Evolutionary conservation across 2,888 invertebrate genomes (phyloP), one percentile per base, ranked within the genome.

Genomic region (Nomada flava): DNA sequence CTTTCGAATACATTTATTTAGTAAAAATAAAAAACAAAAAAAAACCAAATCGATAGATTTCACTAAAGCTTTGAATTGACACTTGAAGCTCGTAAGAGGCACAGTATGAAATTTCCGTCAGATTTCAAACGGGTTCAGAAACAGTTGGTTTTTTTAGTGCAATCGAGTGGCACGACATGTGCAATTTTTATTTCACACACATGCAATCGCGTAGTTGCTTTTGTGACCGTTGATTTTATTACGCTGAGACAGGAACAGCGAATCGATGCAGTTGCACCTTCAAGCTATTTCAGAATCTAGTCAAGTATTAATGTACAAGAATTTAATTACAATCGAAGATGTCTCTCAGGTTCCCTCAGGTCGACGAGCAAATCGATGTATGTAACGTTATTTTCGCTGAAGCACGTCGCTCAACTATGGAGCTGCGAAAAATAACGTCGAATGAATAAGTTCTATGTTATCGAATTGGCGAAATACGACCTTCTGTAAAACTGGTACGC

Each of bases 261-360:
- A 44, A 68, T 55, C 50, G 44, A 44, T 44, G 42, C 5, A 11
- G 11, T 10, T 18, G 55, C 29, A 20, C 29, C 36, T 70, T n/a
- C 20, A 23, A 11, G 23, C 15, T 70, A 36, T 70, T 70, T 52
- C 50, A 52, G 23, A 50, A 47, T 36, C 0, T 18, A 60, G 18
- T 60, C 70, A 70, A 60, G 20, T 60, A 60, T 70, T 36, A 70
- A 52, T 60, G 50, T 5, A 5, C 60, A 15, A 47, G 50, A 36
- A 68, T 57, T 57, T 42, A 55, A 67, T 42, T 67, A 55, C 2
- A 55, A 55, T 42, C 3, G 20, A 52, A 59, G 7, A 23, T 42
- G 36, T 26, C 18, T 18, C 15, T 47, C 13, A 47, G 47, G 47
- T 47, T 36, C 36, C 7, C 36, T 29, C 1, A 70, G 29, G 11